Conservation (phyloP, 2,113 vertebrate genomes). For the Stegastes partitus region DNA sequence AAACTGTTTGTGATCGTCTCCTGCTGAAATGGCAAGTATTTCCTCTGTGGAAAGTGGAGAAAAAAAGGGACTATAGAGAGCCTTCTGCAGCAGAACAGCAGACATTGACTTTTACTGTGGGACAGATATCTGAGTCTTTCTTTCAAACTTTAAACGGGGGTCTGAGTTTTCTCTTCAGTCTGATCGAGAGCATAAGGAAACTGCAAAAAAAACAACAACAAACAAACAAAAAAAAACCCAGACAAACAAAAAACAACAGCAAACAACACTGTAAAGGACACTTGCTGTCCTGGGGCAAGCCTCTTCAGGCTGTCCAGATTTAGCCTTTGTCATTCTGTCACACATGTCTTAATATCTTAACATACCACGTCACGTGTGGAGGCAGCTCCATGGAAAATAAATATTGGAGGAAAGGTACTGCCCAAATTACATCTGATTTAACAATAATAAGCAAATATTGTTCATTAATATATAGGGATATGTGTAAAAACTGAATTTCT, state of each 20-base stretch:
- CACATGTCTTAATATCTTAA: neutral
- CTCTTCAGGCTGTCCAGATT: constrained; percentile 17
- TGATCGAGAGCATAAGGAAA: neutral
- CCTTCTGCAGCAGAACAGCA: constrained; percentile 52
- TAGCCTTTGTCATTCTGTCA: neutral
- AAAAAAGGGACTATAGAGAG: constrained; percentile 42
- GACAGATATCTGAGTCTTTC: constrained; percentile 9
- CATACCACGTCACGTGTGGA: neutral
- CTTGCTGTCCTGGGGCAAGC: neutral
- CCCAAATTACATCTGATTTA: no score
- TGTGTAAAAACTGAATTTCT: no score
- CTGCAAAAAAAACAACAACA: neutral
- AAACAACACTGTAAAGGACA: neutral
- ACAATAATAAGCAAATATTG: no score
- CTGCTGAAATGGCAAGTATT: constrained; percentile 53
- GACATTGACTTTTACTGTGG: constrained; percentile 37
- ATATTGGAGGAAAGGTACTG: no score
- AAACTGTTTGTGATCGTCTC: constrained; percentile 42
- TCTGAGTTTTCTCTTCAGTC: neutral
- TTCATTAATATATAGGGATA: no score
- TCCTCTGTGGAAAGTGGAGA: constrained; percentile 61
- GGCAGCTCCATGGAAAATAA: neutral
- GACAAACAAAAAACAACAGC: no score
- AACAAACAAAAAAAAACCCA: no score
- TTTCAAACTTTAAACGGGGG: neutral